Conservation (phyloP, 1,140 invertebrate species). For the Zaprionus vittiger region DNA sequence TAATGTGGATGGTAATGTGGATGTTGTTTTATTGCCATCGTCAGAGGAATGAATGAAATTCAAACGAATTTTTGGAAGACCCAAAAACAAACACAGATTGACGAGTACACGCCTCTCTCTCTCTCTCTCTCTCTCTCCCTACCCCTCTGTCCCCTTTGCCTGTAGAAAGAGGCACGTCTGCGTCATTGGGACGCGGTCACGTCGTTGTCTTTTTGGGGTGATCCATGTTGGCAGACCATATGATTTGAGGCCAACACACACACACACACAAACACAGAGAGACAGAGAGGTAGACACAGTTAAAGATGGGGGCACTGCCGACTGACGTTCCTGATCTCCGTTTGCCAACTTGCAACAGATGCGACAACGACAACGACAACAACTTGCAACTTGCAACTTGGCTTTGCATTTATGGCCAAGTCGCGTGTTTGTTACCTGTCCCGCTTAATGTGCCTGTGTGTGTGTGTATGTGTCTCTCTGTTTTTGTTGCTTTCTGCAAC, state of each 20-base stretch:
- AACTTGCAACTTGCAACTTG: constrained; percentile 55
- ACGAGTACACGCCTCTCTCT: neutral
- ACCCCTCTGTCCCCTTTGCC: neutral
- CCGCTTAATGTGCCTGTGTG: constrained; percentile 41
- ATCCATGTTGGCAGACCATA: constrained; percentile 39
- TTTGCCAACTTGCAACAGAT: constrained; percentile 46
- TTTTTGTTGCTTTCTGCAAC: constrained; percentile 32
- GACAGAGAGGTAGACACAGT: constrained; percentile 11
- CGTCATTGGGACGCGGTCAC: neutral
- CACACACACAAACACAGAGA: constrained; percentile 2
- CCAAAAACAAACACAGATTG: constrained; percentile 8
- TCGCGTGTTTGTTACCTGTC: constrained; percentile 69
- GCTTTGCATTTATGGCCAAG: constrained; percentile 77
- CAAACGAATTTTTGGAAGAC: constrained; percentile 30
- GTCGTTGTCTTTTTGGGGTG: constrained; percentile 30
- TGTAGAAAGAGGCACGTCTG: neutral
- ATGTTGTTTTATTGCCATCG: constrained; percentile 21
- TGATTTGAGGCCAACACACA: constrained; percentile 64
- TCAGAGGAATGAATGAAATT: constrained; percentile 56
- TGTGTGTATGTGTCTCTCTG: constrained; percentile 17
- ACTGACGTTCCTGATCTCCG: constrained; percentile 29
- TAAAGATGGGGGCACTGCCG: constrained; percentile 19
- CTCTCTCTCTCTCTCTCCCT: neutral
- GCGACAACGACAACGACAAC: constrained; percentile 22
- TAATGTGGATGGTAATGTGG: neutral